Evolutionary conservation across 2,888 invertebrate species (phyloP), one percentile per base, ranked within the genome.

Genomic region (Erynnis tages): DNA sequence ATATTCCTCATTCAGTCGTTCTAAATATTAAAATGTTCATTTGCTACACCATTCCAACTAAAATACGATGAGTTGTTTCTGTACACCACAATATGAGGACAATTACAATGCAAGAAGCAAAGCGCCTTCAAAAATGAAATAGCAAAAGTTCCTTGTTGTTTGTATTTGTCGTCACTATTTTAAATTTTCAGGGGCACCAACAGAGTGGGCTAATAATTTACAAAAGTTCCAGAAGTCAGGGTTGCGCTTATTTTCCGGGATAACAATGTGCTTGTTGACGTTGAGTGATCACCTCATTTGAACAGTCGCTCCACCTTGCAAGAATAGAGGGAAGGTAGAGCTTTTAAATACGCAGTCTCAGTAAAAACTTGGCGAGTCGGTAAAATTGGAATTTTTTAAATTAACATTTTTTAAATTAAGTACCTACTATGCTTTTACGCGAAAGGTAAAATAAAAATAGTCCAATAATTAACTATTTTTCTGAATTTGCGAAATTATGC

Each of bases 171-270:
- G 7, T 23, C 35, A 46, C 40, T 48, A 49, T 49, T 49, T 41
- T 34, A 49, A 49, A 41, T 34, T 41, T 49, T 34, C 19, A 50
- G 35, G 35, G 21, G 27, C 50, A 43, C 32, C 14, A 35, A 35
- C 29, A 43, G 41, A 43, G 27, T 35, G 40, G n/a, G 17, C 34
- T 43, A 49, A 49, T 49, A 50, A 44, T 37, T 52, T 44, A 44
- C 44, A 44, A 52, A 52, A 52, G 37, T 52, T 52, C 23, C 37
- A 13, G 25, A 52, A 52, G 52, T 37, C 37, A 37, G 37, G 37
- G 37, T 27, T 52, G 37, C 41, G 49, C 52, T 52, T 37, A 52
- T 52, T 52, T 43, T 52, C 52, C 52, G 25, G 52, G 50, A 29
- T 52, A 52, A 52, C 52, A 52, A 52, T 52, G 37, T 47, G 32